A percentile compares a stretch with the other conserved stretches of the same genome.
Evolutionary conservation across 2,113 vertebrate species (phyloP).

Genomic region (Ochotona princeps): DNA sequence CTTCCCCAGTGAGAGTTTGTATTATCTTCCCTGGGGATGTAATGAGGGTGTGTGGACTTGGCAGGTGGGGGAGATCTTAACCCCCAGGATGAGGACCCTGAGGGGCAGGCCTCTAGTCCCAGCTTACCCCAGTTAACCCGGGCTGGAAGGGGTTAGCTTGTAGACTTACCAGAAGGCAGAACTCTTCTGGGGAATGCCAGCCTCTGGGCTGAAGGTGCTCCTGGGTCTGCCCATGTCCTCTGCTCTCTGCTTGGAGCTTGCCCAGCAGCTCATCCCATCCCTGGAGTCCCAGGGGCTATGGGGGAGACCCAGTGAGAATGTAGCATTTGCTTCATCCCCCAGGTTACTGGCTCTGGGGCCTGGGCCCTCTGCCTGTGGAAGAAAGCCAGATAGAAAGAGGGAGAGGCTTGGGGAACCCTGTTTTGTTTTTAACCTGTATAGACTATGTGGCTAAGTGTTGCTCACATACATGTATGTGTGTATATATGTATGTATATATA

Average conservation of each 20-base stretch:
- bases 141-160: too few species aligned
- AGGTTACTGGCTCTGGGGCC: slow-evolving; percentile 82
- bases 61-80: too few species aligned
- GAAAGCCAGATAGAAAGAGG: background rate
- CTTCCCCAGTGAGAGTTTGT: background rate
- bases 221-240: background rate
- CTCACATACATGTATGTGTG: slow-evolving; percentile 81
- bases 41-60: background rate
- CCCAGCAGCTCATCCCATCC: background rate
- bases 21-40: background rate
- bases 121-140: too few species aligned
- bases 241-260: background rate
- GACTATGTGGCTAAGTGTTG: slow-evolving; percentile 85
- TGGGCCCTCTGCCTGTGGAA: slow-evolving; percentile 80
- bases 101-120: too few species aligned
- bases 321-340: slow-evolving; percentile 85
- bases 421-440: slow-evolving; percentile 82
- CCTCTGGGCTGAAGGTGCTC: background rate
- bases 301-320: slow-evolving; percentile 89
- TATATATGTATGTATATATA: slow-evolving; percentile 84
- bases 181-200: background rate
- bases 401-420: slow-evolving; percentile 67
- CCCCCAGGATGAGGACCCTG: too few species aligned
- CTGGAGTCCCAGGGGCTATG: slow-evolving; percentile 62
- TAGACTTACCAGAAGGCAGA: background rate